Base-by-base conservation (phyloP, 64 coral and sea anemone species). In the Actinia equina region DNA sequence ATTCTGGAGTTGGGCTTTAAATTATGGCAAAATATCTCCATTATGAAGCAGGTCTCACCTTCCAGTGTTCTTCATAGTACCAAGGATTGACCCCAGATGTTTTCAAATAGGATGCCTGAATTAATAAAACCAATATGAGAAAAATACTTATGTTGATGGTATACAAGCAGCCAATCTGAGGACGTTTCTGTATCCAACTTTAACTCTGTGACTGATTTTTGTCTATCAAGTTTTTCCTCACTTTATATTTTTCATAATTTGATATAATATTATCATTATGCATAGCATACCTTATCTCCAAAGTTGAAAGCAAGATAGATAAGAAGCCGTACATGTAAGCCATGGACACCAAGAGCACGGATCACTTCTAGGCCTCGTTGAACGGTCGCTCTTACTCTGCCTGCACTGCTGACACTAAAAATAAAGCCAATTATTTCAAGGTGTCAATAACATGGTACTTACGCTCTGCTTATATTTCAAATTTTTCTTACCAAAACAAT, bases 21-120 rank as follows among this genome's bases (percentile, higher is more conserved):
- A 37, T 37, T 37, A 37, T 37, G 1, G 30, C 30, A 37, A 37
- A 37, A 37, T 37, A 37, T 37, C 30, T 37, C 30, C 30, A 37
- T 37, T 37, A 37, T 1, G 30, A 37, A 37, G 30, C 30, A 37
- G 30, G 41, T 83, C 77, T 41, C 65, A 99, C 97, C 97, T 91
- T 99, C 97, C 97, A 95, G 25, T 99, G 97, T 55, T 89, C 91
- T 84, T 95, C 91, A 79, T 95, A 99, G 81, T 87, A 91, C 97
- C 97, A 99, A 37, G 93, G 93, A 52, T 84, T 90, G 6, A 83
- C 84, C n/a, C 69, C 94, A 83, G 71, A 69, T 19, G 51, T 77
- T 83, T 96, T 89, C 55, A 96, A 79, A 59, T 88, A 96, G 4
- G 85, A 84, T 74, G 94, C 94, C 94, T 96, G 51, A 12, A 12